phyloP scores from a whole-genome alignment of 1,140 invertebrate species.

The Araneus ventricosus region DNA sequence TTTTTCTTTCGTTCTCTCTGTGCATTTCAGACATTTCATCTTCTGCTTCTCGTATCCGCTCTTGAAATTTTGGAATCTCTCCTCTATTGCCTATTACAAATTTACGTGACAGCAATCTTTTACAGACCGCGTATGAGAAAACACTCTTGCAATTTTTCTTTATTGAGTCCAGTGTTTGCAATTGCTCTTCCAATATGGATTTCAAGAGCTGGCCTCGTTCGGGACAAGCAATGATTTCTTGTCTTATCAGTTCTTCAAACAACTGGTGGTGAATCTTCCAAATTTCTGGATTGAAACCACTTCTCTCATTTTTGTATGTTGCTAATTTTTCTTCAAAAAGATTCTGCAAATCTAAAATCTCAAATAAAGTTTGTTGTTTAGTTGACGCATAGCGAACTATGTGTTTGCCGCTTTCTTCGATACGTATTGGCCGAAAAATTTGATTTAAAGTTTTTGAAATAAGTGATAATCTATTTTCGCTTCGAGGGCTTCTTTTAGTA shows the following conservation, averaged over 20 bases:
- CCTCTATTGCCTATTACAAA: not conserved
- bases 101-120: conserved; percentile 21
- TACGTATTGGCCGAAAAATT: not conserved
- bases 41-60: not conserved
- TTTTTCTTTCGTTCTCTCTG: not conserved
- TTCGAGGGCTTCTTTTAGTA: not conserved
- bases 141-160: not conserved
- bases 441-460: conserved; percentile 19
- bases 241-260: conserved; percentile 52
- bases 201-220: conserved; percentile 33
- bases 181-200: not conserved
- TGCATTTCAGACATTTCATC: not conserved
- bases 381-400: not conserved
- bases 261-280: conserved; percentile 1
- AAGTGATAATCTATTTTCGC: not conserved
- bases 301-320: not conserved
- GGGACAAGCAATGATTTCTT: conserved; percentile 47
- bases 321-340: not conserved
- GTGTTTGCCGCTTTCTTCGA: not conserved
- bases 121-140: conserved; percentile 42
- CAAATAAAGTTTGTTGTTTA: not conserved
- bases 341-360: conserved; percentile 42
- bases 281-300: conserved; percentile 10
- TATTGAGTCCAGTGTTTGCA: not conserved
- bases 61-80: conserved; percentile 8